Evolutionary conservation across 2,888 invertebrate genomes (phyloP).

Genomic region (Cetonia aurata): DNA sequence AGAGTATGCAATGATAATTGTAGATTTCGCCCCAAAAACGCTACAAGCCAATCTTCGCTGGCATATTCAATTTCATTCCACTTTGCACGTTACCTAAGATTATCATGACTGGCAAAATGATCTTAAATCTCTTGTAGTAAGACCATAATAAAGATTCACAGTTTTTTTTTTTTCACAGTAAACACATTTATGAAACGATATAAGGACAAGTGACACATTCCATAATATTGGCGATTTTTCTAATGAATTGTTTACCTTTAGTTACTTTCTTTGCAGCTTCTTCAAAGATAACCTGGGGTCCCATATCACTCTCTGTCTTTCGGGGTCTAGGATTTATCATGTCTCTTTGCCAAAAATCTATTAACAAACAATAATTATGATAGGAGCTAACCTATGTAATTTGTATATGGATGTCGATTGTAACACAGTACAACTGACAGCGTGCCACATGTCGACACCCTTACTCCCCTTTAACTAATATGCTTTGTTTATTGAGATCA

Average conservation of each 20-base stretch:
- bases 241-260: slow-evolving; percentile 2
- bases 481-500: too few relatives aligned
- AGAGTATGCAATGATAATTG: slow-evolving; percentile 47
- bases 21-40: slow-evolving; percentile 52
- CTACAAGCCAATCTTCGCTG: slow-evolving; percentile 40
- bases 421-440: too few relatives aligned
- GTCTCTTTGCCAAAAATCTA: neutral
- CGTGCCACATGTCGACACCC: neutral
- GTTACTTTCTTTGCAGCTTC: slow-evolving; percentile 26
- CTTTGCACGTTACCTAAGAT: slow-evolving; percentile 8
- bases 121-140: slow-evolving; percentile 35
- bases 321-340: slow-evolving; percentile 19
- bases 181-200: neutral
- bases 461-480: too few relatives aligned
- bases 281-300: slow-evolving; percentile 30
- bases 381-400: too few relatives aligned
- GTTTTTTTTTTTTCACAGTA: slow-evolving; percentile 5
- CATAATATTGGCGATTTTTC: slow-evolving; percentile 34
- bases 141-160: slow-evolving; percentile 42
- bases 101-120: too few relatives aligned
- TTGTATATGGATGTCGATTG: too few relatives aligned
- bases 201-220: slow-evolving; percentile 37
- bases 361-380: too few relatives aligned
- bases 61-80: slow-evolving; percentile 36
- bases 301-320: slow-evolving; percentile 23